A percentile compares a stretch with the other conserved stretches of the same genome.
Conservation (phyloP, 1,140 invertebrate species). For the Myzus persicae region DNA sequence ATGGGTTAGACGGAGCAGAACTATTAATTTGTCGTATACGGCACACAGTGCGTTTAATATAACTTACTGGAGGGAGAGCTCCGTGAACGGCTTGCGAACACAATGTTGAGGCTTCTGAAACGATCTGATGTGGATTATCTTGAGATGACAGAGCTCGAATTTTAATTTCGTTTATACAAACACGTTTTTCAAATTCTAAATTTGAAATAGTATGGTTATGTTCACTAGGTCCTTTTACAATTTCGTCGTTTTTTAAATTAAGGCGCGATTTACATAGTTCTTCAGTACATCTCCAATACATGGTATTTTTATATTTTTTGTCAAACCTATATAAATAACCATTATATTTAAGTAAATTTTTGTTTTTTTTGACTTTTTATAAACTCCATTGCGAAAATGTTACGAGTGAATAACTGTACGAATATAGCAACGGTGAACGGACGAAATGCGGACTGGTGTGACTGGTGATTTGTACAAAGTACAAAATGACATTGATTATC, state of each 20-base stretch:
- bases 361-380: not conserved
- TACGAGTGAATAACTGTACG: no score
- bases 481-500: no score
- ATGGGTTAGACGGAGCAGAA: not conserved
- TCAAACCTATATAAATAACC: not conserved
- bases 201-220: not conserved
- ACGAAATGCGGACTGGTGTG: no score
- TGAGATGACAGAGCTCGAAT: not conserved
- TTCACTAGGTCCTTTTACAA: not conserved
- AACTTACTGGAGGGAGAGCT: not conserved
- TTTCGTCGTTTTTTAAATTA: no score
- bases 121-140: not conserved
- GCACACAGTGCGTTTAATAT: not conserved
- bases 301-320: no score
- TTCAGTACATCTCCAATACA: no score
- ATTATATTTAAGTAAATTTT: not conserved
- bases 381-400: not conserved
- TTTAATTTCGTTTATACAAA: not conserved
- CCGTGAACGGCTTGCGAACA: not conserved
- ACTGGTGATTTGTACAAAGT: no score
- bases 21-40: not conserved
- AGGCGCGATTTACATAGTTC: no score
- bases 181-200: no score
- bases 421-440: no score
- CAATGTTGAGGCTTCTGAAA: not conserved